Base-by-base conservation (phyloP, 35 echinoderm and acorn worm species). In the Hemicentrotus pulcherrimus region DNA sequence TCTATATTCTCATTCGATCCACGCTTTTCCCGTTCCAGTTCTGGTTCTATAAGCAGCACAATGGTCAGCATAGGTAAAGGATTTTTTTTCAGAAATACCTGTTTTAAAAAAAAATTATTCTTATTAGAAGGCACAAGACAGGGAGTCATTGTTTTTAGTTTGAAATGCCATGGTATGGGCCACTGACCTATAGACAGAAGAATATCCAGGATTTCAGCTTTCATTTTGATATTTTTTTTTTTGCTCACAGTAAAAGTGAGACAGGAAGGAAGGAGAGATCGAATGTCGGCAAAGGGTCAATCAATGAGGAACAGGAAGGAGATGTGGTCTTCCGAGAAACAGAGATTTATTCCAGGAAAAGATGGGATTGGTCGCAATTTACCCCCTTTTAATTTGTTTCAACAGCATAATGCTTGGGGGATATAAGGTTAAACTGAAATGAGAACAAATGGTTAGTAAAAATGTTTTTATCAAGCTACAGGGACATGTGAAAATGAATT, bases 1-100 rank as follows among this genome's bases (percentile, higher is more conserved):
- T 31, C 46, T 11, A 45, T 24, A 90, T 90, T 28, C 65, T 78
- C 46, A 90, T 90, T 90, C 88, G 13, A 18, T 33, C 32, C 88
- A 47, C 46, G 88, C 24, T 45, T 47, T 41, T 90, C 24, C 88
- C 88, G 88, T 90, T 90, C 88, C 88, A 90, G 88, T 90, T 90
- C 32, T 30, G 45, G 4, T 45, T 90, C 88, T 90, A 90, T 32
- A 90, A 32, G 88, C 31, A 90, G 88, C 88, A 33, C 88, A 78
- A 78, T n/a, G 65, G 65, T n/a, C 19, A 22, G 65, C 65, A 28
- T 78, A 4, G 19, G 65, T 78, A 8, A 78, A 78, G 19, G 65
- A 3, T 18, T 78, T 78, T 78, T 78, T 22, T 78, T 78, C 28
- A 28, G 52, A 78, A 28, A 28, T 78, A 15, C 24, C 65, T 78